Evolutionary conservation across 2,888 invertebrate genomes (phyloP), one percentile per base, ranked within the genome.

Genomic region (Pediacus dermestoides): DNA sequence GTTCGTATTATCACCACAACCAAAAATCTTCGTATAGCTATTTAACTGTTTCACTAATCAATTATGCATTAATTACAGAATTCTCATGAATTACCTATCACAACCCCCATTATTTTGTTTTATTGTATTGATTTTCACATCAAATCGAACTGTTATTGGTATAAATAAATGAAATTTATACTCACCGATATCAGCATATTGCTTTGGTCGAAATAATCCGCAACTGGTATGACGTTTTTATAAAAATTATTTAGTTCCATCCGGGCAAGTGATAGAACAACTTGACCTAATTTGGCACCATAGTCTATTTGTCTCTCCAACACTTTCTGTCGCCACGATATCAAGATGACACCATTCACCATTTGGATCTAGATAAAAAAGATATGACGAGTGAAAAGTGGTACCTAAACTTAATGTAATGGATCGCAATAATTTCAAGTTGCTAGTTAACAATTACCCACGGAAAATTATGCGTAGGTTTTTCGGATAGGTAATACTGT

Each of bases 191-290:
- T 69, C 25, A 85, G 71, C 76, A 89, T 82, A 61, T 86, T 86
- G 61, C 83, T 83, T 68, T 90, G 89, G 64, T 90, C 90, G 64
- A 88, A 90, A 70, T 89, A 90, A 64, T 91, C 91, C 0, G 88
- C 89, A 12, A 91, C 90, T 0, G 90, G 89, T 80, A 89, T 86
- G 32, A 90, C 90, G 69, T 85, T 85, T 63, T 82, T 82, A 66
- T 88, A 89, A 76, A 90, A 91, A 75, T 90, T 90, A 64, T 79
- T 81, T 37, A 91, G 77, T 71, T 91, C 91, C 88, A 90, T 89
- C 64, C 82, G 75, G 39, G 90, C 91, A 53, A 91, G 73, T 44
- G 85, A 84, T 52, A 90, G 80, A 52, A 84, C 82, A 39, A 87
- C 84, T 72, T 90, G 89, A 23, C 91, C 91, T 46, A 91, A 77